Evolutionary conservation across 2,113 vertebrate species (phyloP).

Genomic region (Channa argus): DNA sequence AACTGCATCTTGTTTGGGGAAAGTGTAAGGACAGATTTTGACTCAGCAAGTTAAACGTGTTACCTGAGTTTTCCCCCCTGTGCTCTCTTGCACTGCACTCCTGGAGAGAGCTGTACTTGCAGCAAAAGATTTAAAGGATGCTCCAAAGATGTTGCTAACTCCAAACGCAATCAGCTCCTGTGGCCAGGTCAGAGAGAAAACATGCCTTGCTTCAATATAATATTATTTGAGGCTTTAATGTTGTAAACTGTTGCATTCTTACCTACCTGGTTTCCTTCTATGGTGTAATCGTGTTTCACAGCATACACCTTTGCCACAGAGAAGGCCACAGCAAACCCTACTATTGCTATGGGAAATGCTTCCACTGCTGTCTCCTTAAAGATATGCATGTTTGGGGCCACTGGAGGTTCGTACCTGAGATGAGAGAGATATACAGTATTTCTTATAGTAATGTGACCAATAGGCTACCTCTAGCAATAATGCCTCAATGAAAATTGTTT

Average conservation of each 20-base stretch:
- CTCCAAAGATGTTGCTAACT: slow-evolving; percentile 90
- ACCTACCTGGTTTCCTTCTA: slow-evolving; percentile 93
- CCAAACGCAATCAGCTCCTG: slow-evolving; percentile 97
- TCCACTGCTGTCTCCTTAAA: slow-evolving; percentile 86
- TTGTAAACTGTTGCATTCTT: background rate
- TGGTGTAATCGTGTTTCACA: slow-evolving; percentile 91
- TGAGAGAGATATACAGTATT: background rate
- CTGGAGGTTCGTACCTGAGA: slow-evolving; percentile 87
- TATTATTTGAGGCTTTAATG: background rate
- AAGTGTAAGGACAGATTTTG: too few species aligned
- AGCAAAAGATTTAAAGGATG: slow-evolving; percentile 92
- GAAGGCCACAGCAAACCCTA: slow-evolving; percentile 93
- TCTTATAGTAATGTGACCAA: background rate
- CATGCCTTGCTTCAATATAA: background rate
- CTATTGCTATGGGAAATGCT: slow-evolving; percentile 89
- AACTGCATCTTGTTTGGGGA: too few species aligned
- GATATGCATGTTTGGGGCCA: slow-evolving; percentile 80
- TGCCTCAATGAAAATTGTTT: background rate
- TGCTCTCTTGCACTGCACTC: slow-evolving; percentile 95
- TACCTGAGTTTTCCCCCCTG: slow-evolving; percentile 98
- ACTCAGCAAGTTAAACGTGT: background rate
- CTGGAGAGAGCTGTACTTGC: slow-evolving; percentile 93
- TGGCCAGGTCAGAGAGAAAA: background rate
- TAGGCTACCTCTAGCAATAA: background rate
- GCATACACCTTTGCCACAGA: slow-evolving; percentile 95